Conservation (phyloP, 1,140 invertebrate genomes). For the Ephestia elutella region DNA sequence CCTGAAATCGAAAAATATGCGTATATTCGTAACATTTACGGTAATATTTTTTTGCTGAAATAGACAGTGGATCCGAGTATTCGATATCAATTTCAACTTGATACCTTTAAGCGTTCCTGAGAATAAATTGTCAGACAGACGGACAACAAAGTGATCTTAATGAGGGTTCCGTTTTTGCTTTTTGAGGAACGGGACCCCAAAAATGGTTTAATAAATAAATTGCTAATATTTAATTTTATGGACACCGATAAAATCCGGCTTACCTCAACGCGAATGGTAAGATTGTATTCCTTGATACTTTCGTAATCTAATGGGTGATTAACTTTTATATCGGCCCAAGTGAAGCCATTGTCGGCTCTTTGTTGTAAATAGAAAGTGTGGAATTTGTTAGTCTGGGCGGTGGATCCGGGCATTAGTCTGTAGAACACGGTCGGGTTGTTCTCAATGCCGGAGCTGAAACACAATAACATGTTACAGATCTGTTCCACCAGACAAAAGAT, state of each 20-base stretch:
- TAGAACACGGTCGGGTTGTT: slow-evolving; percentile 97
- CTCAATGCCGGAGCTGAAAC: slow-evolving; percentile 92
- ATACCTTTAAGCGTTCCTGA: no score
- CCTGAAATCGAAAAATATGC: no score
- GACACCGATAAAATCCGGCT: slow-evolving; percentile 40
- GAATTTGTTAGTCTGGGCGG: slow-evolving; percentile 95
- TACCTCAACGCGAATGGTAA: slow-evolving; percentile 96
- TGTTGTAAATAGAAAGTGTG: slow-evolving; percentile 97
- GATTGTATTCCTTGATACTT: slow-evolving; percentile 95
- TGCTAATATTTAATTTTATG: neutral
- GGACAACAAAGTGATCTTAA: no score
- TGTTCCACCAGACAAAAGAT: slow-evolving; percentile 7
- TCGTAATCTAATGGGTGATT: slow-evolving; percentile 97
- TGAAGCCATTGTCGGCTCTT: slow-evolving; percentile 89
- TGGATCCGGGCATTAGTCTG: slow-evolving; percentile 93
- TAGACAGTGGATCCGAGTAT: no score
- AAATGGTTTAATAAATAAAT: no score
- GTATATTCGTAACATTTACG: no score
- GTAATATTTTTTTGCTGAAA: no score
- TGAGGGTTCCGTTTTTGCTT: no score
- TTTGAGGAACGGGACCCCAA: no score
- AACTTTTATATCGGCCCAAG: slow-evolving; percentile 96
- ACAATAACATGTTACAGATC: slow-evolving; percentile 31
- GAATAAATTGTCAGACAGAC: no score
- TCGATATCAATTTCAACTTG: no score